phyloP scores from a whole-genome alignment of 92 coral and sea anemone species.

The Palythoa caribaeorum region DNA sequence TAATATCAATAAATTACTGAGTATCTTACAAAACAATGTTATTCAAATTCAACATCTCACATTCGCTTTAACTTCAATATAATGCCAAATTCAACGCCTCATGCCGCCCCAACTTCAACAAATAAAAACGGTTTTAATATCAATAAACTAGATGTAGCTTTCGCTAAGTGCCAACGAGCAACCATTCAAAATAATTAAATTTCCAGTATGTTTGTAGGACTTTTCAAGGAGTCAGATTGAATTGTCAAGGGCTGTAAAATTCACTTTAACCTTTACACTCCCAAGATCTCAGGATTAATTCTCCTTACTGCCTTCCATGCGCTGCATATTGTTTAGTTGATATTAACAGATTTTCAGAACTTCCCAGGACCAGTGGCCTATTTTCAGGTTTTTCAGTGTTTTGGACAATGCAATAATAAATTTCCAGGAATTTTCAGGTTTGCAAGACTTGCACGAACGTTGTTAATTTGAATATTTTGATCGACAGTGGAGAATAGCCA shows the following conservation, averaged over 20 bases:
- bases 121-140: no score
- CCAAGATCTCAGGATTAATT: not conserved
- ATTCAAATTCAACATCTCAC: no score
- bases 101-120: no score
- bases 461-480: constrained; percentile 40
- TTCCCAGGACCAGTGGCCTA: constrained; percentile 1
- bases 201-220: constrained; percentile 26
- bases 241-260: not conserved
- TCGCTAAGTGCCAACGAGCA: no score
- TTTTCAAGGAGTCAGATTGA: constrained; percentile 3
- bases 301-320: constrained; percentile 52
- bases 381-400: not conserved
- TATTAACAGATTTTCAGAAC: not conserved
- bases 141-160: no score
- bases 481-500: constrained; percentile 35
- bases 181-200: constrained; percentile 15
- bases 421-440: not conserved
- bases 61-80: no score
- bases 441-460: not conserved
- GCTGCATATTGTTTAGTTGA: constrained; percentile 34
- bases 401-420: not conserved
- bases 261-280: not conserved
- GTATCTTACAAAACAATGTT: not conserved
- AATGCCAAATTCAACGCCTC: no score
- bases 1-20: no score